Evolutionary conservation across 1,140 invertebrate genomes (phyloP).

Genomic region (Drosophila sp.): DNA sequence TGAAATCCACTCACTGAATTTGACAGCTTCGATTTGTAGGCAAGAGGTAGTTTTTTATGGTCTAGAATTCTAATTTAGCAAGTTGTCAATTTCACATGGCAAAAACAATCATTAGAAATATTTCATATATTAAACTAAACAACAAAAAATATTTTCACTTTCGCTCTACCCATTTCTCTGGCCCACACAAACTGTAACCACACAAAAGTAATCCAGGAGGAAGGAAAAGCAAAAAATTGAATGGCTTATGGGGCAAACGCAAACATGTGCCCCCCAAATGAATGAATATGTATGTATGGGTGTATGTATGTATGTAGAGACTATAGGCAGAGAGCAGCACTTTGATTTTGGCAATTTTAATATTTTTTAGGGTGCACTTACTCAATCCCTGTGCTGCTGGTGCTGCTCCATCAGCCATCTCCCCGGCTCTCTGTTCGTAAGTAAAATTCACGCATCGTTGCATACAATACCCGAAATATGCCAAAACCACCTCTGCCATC

Average conservation of each 20-base stretch:
- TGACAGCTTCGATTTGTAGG: constrained; percentile 37
- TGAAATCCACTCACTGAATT: constrained; percentile 13
- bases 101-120: not conserved
- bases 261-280: constrained; percentile 70
- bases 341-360: constrained; percentile 76
- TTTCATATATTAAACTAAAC: constrained; percentile 9
- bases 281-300: constrained; percentile 18
- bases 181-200: constrained; percentile 43
- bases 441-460: constrained; percentile 78
- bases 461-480: constrained; percentile 64
- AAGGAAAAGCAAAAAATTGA: constrained; percentile 31
- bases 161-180: not conserved
- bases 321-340: constrained; percentile 29
- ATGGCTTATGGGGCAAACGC: constrained; percentile 44
- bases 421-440: constrained; percentile 35
- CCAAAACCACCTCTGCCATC: not conserved
- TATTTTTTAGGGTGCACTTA: constrained; percentile 48
- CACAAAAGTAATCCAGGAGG: constrained; percentile 73
- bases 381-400: not conserved
- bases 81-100: constrained; percentile 2
- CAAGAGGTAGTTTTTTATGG: constrained; percentile 4
- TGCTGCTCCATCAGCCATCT: too few species aligned
- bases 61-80: constrained; percentile 1
- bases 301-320: constrained; percentile 31
- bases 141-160: not conserved